Base-by-base conservation (phyloP, 2,888 invertebrate species). In the Ennomos erosarius region DNA sequence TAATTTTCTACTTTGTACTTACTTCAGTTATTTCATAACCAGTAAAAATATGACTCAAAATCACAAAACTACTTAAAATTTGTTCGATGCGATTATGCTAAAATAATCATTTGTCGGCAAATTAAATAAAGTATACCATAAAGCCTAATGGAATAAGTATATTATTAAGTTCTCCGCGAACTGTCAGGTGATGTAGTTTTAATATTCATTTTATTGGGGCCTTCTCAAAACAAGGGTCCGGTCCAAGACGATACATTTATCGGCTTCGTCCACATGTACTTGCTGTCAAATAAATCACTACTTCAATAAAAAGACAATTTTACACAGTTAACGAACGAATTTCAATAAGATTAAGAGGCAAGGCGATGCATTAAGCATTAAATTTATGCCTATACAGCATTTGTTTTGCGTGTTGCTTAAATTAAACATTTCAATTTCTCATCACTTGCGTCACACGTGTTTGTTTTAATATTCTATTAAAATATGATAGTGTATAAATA, bases 271-370 rank as follows among this genome's bases (percentile, higher is more conserved):
- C 76, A 80, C 83, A 80, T 82, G 85, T 82, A 74, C 67, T 69
- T 69, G 74, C 77, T 81, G 85, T 85, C 84, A 81, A 76, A 90
- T 90, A 91, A 91, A 91, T 90, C 89, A 88, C 81, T 74, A 72
- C 73, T 74, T 79, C 84, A 82, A 86, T 87, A 88, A 87, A 84
- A 83, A 81, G 79, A 86, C 84, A 82, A 82, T 81, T 79, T 81
- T 73, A 79, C 78, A 79, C 81, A 79, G 76, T 81, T 78, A 76
- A 76, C 78, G 78, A 80, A 82, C 83, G 83, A 82, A 87, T 84
- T 84, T 78, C 73, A 76, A 80, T 84, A 84, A 80, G 81, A 85
- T 87, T 82, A 84, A 84, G 76, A 79, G 74, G 67, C 65, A 75
- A 81, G 64, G 57, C 63, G 63, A 60, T 64, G 55, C 65, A 65